Base-by-base conservation (phyloP, 2,888 invertebrate species). In the Sphaerolaimus hirsutus region DNA sequence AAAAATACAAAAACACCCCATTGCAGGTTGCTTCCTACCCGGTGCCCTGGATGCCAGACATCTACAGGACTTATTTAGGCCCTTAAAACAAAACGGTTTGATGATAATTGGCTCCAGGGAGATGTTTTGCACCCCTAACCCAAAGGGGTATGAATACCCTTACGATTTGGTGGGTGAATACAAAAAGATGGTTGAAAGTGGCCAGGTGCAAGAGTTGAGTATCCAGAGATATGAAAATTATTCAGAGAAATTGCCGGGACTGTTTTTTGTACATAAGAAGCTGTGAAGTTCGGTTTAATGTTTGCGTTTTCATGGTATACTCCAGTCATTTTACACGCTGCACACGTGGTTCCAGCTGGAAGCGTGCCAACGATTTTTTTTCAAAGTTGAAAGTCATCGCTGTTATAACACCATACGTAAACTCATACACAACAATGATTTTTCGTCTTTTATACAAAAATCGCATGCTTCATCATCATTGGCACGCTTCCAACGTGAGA, bases 1-100 rank as follows among this genome's bases (percentile, higher is more conserved):
- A n/a, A n/a, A n/a, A n/a, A n/a, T n/a, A n/a, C n/a, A n/a, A n/a
- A n/a, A n/a, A n/a, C n/a, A n/a, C n/a, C n/a, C n/a, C n/a, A n/a
- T n/a, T 23, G 17, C 25, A 42, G 42, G 42, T 17, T 42, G 42
- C 19, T 42, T 42, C 19, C 26, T 42, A 27, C 42, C 42, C n/a
- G 27, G 27, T 10, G 26, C n/a, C 17, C 27, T 42, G 42, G 17
- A 42, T n/a, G 27, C 25, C 2, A 14, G 19, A 12, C 27, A 42
- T 23, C 12, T 42, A 2, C 26, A 42, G 14, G 42, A 42, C n/a
- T 7, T 42, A n/a, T 3, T 42, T 25, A 25, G 42, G n/a, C 10
- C 42, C 2, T n/a, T 42, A 27, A 42, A 42, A 27, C 5, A 5
- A 7, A 27, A 27, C 21, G 42, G 42, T 3, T 26, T 42, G n/a